phyloP scores from a whole-genome alignment of 2,113 vertebrate genomes.

The Lampris megalopsis region DNA sequence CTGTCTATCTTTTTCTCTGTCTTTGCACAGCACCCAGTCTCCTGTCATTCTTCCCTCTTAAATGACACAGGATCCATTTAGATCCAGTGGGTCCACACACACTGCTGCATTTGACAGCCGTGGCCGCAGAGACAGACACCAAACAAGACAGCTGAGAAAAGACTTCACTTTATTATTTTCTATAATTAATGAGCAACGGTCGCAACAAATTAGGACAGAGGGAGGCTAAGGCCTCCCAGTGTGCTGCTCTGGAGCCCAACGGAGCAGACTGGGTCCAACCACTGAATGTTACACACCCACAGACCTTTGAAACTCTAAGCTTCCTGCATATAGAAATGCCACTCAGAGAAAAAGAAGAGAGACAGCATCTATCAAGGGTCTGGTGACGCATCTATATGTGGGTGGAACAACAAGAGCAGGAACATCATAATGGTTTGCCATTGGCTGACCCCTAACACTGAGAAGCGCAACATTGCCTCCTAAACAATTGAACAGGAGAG shows the following conservation, averaged over 20 bases:
- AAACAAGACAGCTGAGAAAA: conserved; percentile 81
- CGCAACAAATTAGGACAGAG: conserved; percentile 78
- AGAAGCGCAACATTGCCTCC: conserved; percentile 61
- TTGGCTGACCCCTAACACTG: conserved; percentile 47
- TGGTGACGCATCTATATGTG: conserved; percentile 64
- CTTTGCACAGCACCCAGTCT: conserved; percentile 23
- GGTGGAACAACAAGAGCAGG: conserved; percentile 70
- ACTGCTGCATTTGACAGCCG: conserved; percentile 70
- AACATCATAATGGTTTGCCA: conserved; percentile 59
- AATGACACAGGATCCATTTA: conserved; percentile 51
- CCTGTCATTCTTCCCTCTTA: conserved; percentile 28
- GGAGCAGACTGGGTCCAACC: conserved; percentile 57
- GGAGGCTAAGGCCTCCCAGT: conserved; percentile 70
- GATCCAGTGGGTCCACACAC: conserved; percentile 43
- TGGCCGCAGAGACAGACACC: conserved; percentile 65
- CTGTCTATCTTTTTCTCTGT: background rate
- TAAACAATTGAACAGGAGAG: conserved; percentile 65
- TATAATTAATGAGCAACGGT: conserved; percentile 83
- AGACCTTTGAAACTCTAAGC: conserved; percentile 76
- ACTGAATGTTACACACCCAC: conserved; percentile 74
- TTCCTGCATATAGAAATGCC: conserved; percentile 67
- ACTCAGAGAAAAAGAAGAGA: conserved; percentile 59
- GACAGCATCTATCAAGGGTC: conserved; percentile 60
- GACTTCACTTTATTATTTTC: conserved; percentile 84
- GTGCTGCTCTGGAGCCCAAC: conserved; percentile 52